Base-by-base conservation (phyloP, 2,888 invertebrate genomes). In the Heliconius ismenius region DNA sequence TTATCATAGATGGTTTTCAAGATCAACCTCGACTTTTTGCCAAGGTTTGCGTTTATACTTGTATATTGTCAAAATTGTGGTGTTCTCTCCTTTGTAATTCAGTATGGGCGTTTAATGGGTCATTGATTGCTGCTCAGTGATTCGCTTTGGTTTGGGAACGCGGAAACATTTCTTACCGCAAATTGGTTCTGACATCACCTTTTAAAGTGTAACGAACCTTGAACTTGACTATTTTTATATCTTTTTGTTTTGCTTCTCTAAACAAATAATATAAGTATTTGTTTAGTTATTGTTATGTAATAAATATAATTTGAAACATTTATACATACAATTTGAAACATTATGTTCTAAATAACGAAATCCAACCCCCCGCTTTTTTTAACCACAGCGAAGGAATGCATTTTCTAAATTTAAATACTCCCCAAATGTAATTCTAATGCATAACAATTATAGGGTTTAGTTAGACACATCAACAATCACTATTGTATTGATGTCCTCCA, bases 61-160 rank as follows among this genome's bases (percentile, higher is more conserved):
- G 79, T 82, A 79, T 76, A 80, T 83, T 67, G 62, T 86, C 86
- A 87, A 86, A 85, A 84, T 85, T 84, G 79, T 83, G 82, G 13
- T 58, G 86, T 87, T 89, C 86, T 86, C n/a, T 54, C 36, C 21
- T 78, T 32, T 85, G 86, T 88, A 87, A 89, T 88, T 87, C 86
- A 85, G 86, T 84, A 88, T 90, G 88, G 92, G 89, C 89, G 91
- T 88, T 88, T 89, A 91, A 90, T 89, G 83, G 87, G 80, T 81
- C 85, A 83, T 82, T 86, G 87, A 88, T 89, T 88, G 86, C 86
- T 83, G 82, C 79, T 82, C 82, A 78, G 82, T 85, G 82, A 88
- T 90, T 89, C 86, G 88, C 79, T 84, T 83, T 86, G 87, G 86
- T 81, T 80, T 79, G 80, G 85, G 87, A 88, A 90, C 88, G 84